Evolutionary conservation across 2,888 invertebrate species (phyloP).

Genomic region (Drosophila flavopinicola): DNA sequence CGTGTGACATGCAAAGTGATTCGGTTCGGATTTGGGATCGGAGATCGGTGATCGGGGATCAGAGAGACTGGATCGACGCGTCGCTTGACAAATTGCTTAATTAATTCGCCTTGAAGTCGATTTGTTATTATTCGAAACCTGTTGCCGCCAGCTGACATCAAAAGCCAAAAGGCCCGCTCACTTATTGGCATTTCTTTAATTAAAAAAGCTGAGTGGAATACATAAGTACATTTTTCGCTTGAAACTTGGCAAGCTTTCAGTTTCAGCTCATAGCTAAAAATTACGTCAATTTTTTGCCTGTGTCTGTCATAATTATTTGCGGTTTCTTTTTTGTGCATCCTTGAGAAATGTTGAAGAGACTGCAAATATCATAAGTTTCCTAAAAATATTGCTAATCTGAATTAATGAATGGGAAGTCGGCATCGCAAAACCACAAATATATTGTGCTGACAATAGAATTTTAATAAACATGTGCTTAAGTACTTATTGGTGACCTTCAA

Average conservation of each 20-base stretch:
- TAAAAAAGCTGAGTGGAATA: conserved; percentile 30
- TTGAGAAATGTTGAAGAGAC: conserved; percentile 9
- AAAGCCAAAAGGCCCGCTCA: conserved; percentile 37
- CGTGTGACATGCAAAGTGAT: conserved; percentile 69
- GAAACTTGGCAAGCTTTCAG: conserved; percentile 14
- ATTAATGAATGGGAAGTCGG: conserved; percentile 14
- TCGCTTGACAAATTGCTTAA: conserved; percentile 76
- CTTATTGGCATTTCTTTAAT: conserved; percentile 60
- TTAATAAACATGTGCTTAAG: not conserved
- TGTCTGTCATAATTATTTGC: conserved; percentile 19
- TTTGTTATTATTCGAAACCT: conserved; percentile 62
- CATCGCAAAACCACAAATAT: conserved; percentile 11
- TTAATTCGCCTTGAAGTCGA: conserved; percentile 67
- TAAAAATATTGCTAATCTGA: conserved; percentile 11
- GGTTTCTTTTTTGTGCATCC: conserved; percentile 18
- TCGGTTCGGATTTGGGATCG: conserved; percentile 17
- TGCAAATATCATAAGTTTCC: not conserved
- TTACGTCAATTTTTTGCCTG: conserved; percentile 10
- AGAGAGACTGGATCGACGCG: conserved; percentile 43
- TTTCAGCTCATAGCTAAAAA: not conserved
- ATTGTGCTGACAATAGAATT: conserved; percentile 3
- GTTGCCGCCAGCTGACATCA: conserved; percentile 40
- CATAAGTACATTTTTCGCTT: conserved; percentile 27
- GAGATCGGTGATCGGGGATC: conserved; percentile 34
- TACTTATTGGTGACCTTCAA: conserved; percentile 1